Base-by-base conservation (phyloP, 2,113 vertebrate species). In the Puma concolor region DNA sequence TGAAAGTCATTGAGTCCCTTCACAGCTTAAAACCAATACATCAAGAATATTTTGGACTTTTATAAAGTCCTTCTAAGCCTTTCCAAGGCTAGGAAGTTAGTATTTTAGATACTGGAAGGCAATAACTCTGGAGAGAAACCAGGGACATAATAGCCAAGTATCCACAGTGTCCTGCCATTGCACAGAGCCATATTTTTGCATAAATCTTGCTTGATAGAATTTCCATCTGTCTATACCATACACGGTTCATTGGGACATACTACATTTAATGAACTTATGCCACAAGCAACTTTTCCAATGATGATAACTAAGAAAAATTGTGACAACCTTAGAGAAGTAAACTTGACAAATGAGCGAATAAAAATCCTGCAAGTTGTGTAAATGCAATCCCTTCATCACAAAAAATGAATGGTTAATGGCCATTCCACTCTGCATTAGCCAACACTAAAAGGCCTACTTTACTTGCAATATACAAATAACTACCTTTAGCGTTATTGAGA, bases 281-380 rank as follows among this genome's bases (percentile, higher is more conserved):
- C 33, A 95, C 52, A 90, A 92, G 14, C 60, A 96, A 95, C 85
- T 98, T 97, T 97, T 87, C 74, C 93, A 94, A 81, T 44, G 84
- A 96, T 91, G 60, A 66, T 94, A 97, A 95, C 81, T 67, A 92
- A 94, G 84, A 97, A 96, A 93, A 94, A 94, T 15, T 50, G 21
- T 87, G 74, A 97, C 95, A 97, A 33, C 44, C n/a, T 94, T 80
- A 94, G 69, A 93, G 44, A 85, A 80, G 54, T 95, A 97, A 97
- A 63, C 72, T 92, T 97, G 97, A 98, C 48, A 97, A 97, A 97
- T 76, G 48, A 38, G 41, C 84, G 60, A 97, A 97, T 97, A 97
- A 97, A 98, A 97, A 95, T 88, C 19, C n/a, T 91, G 85, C 63
- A 93, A 91, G 88, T 96, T 97, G 81, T 90, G 52, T 95, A 97